Conservation (phyloP, 1,140 invertebrate species). For the Bombus difficillimus region DNA sequence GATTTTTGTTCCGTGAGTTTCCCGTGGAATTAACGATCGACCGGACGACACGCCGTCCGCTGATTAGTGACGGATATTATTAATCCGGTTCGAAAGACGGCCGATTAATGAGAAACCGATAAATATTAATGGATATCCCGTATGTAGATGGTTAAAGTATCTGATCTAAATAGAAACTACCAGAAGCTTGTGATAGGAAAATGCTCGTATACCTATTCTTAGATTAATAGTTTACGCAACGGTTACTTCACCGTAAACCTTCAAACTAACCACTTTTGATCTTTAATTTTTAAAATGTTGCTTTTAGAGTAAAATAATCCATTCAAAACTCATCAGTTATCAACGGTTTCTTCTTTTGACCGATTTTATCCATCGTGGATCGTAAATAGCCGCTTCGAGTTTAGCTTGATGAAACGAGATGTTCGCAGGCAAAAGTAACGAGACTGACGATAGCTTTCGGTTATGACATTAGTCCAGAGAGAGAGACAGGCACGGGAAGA, state of each 20-base stretch:
- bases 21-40: conserved; percentile 12
- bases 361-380: too few relatives aligned
- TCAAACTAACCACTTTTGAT: not conserved
- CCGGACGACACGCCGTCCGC: not conserved
- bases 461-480: not conserved
- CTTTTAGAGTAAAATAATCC: not conserved
- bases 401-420: not conserved
- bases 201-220: not conserved
- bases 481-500: not conserved
- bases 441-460: not conserved
- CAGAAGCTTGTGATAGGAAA: not conserved
- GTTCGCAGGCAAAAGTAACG: not conserved
- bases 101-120: conserved; percentile 25
- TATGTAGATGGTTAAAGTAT: not conserved
- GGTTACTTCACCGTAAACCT: too few relatives aligned
- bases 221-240: not conserved
- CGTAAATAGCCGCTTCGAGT: not conserved
- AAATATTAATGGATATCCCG: not conserved
- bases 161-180: not conserved
- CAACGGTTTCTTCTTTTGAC: not conserved
- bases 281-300: not conserved
- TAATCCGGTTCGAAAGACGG: not conserved
- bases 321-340: not conserved
- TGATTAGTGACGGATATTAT: not conserved
- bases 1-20: not conserved